Conservation (phyloP, 2,797 vertebrate species). For the Pipistrellus pygmaeus region DNA sequence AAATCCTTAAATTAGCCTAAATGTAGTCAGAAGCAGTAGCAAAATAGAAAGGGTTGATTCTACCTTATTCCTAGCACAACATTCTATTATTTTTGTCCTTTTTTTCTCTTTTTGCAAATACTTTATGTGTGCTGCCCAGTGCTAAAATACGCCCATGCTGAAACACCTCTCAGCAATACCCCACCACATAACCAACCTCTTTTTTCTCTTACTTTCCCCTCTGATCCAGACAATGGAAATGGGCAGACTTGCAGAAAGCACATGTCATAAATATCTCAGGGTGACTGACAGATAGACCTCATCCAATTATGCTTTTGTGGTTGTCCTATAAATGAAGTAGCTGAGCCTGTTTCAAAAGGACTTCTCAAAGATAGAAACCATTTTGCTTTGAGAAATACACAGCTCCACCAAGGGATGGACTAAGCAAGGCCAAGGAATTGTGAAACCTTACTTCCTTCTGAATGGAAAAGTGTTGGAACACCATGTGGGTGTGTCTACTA, state of each 20-base stretch:
- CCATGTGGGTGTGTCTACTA: neutral
- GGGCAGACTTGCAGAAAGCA: conserved; percentile 1
- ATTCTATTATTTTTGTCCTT: neutral
- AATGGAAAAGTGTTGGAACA: neutral
- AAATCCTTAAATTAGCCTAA: neutral
- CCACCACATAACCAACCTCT: neutral
- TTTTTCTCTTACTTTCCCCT: neutral
- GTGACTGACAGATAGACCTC: conserved; percentile 13
- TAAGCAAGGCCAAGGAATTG: conserved; percentile 26
- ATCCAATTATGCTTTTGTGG: conserved; percentile 62
- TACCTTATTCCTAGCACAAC: neutral
- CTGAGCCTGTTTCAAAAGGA: conserved; percentile 59
- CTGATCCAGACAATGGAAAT: neutral
- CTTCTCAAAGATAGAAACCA: conserved; percentile 32
- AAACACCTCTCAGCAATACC: neutral
- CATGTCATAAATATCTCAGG: conserved; percentile 14
- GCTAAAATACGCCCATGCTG: neutral
- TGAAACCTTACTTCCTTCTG: conserved; percentile 35
- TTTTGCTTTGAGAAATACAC: conserved; percentile 25
- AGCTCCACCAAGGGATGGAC: conserved; percentile 25
- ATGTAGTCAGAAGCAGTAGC: neutral
- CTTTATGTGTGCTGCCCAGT: neutral
- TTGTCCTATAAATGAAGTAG: conserved; percentile 71
- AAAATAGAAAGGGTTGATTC: neutral
- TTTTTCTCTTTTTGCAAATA: neutral